phyloP scores from a whole-genome alignment of 2,113 vertebrate species.

The Clupea harengus region DNA sequence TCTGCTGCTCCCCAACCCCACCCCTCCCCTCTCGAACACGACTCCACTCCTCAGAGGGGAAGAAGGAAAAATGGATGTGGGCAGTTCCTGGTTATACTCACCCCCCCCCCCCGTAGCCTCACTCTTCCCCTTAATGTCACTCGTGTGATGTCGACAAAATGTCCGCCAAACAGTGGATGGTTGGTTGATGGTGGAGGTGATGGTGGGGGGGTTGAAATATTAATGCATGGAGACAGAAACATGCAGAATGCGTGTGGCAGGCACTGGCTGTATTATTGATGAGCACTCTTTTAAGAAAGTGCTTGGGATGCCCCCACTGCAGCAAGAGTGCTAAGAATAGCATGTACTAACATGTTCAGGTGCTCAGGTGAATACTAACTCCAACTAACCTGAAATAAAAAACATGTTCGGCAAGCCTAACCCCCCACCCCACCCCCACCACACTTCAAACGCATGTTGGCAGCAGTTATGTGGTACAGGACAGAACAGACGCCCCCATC shows the following conservation, averaged over 20 bases:
- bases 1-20: background rate
- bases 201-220: slow-evolving; percentile 64
- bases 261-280: slow-evolving; percentile 68
- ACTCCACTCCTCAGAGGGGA: background rate
- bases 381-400: background rate
- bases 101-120: background rate
- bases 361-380: background rate
- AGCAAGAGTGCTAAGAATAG: background rate
- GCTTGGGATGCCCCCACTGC: slow-evolving; percentile 54
- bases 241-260: slow-evolving; percentile 59
- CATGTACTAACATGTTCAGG: slow-evolving; percentile 10
- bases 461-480: background rate
- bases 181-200: slow-evolving; percentile 31
- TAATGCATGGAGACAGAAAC: slow-evolving; percentile 65
- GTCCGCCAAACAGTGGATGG: slow-evolving; percentile 39
- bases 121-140: slow-evolving; percentile 57
- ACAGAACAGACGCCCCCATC: background rate
- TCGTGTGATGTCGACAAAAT: slow-evolving; percentile 63
- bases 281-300: slow-evolving; percentile 59
- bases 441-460: background rate
- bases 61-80: slow-evolving; percentile 37
- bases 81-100: slow-evolving; percentile 33
- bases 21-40: background rate
- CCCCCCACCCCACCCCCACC: background rate
- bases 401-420: background rate